Percentiles rank a stretch among this genome's conserved stretches.
Evolutionary conservation across 2,797 vertebrate genomes (phyloP).

Genomic region (Austrolebias charrua): DNA sequence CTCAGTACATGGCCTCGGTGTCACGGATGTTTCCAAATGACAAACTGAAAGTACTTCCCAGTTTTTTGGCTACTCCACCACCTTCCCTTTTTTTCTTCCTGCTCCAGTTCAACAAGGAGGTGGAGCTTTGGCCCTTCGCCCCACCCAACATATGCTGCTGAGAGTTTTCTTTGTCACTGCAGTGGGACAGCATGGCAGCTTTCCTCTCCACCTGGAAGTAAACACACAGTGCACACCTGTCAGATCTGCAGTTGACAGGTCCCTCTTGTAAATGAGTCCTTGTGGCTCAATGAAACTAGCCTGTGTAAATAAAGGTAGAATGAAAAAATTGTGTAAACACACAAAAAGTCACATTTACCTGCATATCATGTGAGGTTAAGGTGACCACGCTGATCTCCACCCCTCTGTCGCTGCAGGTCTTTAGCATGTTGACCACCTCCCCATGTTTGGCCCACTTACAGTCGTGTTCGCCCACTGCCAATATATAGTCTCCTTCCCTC

Average conservation of each 20-base stretch:
- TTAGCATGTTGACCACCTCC: constrained; percentile 86
- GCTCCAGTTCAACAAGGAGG: constrained; percentile 84
- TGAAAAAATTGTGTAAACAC: background rate
- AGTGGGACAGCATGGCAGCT: constrained; percentile 58
- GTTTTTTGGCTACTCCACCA: constrained; percentile 49
- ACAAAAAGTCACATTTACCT: constrained; percentile 49
- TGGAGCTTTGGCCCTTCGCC: constrained; percentile 74
- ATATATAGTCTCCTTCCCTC: constrained; percentile 88
- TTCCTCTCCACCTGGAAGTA: constrained; percentile 73
- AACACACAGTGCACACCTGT: constrained; percentile 2
- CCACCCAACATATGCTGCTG: constrained; percentile 63
- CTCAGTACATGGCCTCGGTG: constrained; percentile 79
- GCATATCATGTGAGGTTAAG: constrained; percentile 75
- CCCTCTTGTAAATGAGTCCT: too few relatives aligned
- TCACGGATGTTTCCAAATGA: constrained; percentile 77
- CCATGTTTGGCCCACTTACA: constrained; percentile 89
- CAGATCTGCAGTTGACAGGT: background rate
- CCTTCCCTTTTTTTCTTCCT: constrained; percentile 80
- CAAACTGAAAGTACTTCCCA: constrained; percentile 74
- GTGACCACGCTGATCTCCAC: constrained; percentile 83
- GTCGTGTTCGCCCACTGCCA: constrained; percentile 82
- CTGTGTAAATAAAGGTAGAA: too few relatives aligned
- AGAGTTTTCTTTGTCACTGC: constrained; percentile 78
- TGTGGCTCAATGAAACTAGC: too few relatives aligned
- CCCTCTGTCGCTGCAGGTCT: constrained; percentile 72